Evolutionary conservation across 1,140 invertebrate species (phyloP), one percentile per base, ranked within the genome.

Genomic region (Dinoponera quadriceps): DNA sequence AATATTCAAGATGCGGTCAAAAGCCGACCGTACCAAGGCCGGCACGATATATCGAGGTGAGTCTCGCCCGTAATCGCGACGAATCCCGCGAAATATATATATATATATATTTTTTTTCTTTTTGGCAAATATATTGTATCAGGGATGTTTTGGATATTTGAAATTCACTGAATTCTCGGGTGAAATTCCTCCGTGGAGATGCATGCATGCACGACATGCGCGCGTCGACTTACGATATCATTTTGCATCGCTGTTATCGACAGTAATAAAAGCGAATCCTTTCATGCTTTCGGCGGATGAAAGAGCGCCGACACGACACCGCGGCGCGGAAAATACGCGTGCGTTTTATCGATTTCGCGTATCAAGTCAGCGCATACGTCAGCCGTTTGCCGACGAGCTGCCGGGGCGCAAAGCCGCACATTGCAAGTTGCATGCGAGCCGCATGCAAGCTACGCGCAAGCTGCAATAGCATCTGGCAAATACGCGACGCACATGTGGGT

Each of bases 1-100:
- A 44, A 9, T 44, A 44, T 3, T 44, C 91, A 97, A 97, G 93
- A 95, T 97, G 85, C 97, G 97, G 97, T 96, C 97, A 18, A 95
- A 96, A 3, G 96, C 90, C 9, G 90, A 92, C 59, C 89, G 91
- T 60, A 84, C 91, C 69, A 90, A 91, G n/a, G 74, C 87, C 48
- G 85, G 88, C 3, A 66, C 90, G 72, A 90, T 83, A 25, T 92
- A 92, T 75, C 88, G 91, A 91, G 93, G 94, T 94, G 90, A 86
- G 83, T 54, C 16, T 16, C n/a, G 57, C 18, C 1, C 48, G 20
- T 38, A 54, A 3, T 3, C 5, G 20, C 29, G 9, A n/a, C 29
- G 27, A 1, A 63, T 16, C 25, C 20, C 13, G 4, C 11, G 3
- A 77, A 14, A 65, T 54, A 9, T 78, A 38, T 27, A n/a, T n/a